Percentiles rank a stretch among this genome's conserved stretches.
phyloP scores from a whole-genome alignment of 1,140 invertebrate genomes.

The Aphidius ervi region DNA sequence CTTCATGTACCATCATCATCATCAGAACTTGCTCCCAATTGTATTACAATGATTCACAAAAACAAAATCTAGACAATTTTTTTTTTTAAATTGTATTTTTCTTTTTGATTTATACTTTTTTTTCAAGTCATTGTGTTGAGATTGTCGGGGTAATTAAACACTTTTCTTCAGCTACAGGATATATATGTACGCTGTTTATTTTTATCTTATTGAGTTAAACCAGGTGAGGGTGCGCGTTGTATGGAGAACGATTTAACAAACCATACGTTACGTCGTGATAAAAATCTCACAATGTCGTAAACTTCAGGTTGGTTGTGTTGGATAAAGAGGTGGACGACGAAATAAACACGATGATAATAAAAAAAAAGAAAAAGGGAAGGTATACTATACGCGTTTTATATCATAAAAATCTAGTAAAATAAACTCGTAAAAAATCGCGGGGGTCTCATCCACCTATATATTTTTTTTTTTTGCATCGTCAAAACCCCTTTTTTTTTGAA shows the following conservation, averaged over 20 bases:
- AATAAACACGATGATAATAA: too few relatives aligned
- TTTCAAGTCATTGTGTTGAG: too few relatives aligned
- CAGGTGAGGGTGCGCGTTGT: constrained; percentile 22
- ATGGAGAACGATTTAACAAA: constrained; percentile 50
- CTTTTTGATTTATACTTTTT: too few relatives aligned
- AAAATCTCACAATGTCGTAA: constrained; percentile 51
- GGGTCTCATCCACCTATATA: constrained; percentile 19
- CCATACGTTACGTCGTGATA: constrained; percentile 53
- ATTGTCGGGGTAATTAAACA: neutral
- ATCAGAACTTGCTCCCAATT: neutral
- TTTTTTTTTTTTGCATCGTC: constrained; percentile 13
- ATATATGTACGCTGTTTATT: neutral
- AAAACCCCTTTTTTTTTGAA: neutral
- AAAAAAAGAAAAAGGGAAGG: neutral
- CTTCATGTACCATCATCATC: constrained; percentile 17
- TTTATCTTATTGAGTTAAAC: neutral
- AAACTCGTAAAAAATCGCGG: constrained; percentile 46
- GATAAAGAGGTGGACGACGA: constrained; percentile 28
- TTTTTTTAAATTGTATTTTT: too few relatives aligned
- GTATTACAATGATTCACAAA: neutral
- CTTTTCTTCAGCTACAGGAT: neutral
- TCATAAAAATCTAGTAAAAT: constrained; percentile 55
- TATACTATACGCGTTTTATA: constrained; percentile 32
- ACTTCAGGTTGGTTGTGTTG: constrained; percentile 38
- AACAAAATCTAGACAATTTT: neutral